Evolutionary conservation across 1,140 invertebrate genomes (phyloP).

Genomic region (Goniozus legneri): DNA sequence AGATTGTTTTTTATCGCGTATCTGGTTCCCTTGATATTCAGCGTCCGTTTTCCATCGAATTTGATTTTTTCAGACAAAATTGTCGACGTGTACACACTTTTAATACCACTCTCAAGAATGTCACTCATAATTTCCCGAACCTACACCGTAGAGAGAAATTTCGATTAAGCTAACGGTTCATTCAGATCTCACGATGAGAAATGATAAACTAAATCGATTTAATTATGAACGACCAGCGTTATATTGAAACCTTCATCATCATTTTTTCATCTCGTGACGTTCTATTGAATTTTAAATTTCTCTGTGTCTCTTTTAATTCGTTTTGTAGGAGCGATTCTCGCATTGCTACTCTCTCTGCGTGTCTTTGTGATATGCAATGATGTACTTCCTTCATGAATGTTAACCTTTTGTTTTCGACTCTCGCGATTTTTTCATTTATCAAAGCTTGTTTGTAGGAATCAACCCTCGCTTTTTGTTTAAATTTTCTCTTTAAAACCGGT

Average conservation of each 20-base stretch:
- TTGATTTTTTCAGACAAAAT: conserved; percentile 30
- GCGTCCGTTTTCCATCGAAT: conserved; percentile 21
- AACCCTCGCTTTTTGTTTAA: background rate
- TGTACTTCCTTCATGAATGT: background rate
- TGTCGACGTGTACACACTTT: conserved; percentile 22
- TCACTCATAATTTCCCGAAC: conserved; percentile 27
- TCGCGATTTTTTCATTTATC: background rate
- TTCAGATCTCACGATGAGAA: too few species aligned
- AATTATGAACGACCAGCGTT: background rate
- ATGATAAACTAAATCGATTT: too few species aligned
- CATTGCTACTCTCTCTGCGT: background rate
- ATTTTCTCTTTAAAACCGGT: background rate
- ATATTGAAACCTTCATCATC: background rate
- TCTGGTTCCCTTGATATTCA: conserved; percentile 21
- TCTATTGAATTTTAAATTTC: background rate
- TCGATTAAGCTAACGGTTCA: background rate
- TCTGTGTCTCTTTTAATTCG: background rate
- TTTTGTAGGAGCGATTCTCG: background rate
- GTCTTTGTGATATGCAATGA: background rate
- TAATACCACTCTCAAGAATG: conserved; percentile 26
- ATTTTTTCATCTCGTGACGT: background rate
- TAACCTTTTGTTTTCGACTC: background rate
- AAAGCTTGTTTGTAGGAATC: background rate
- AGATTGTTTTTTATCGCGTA: conserved; percentile 35
- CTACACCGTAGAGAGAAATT: conserved; percentile 11